phyloP scores from a whole-genome alignment of 2,888 invertebrate genomes.

The Papilio demoleus region DNA sequence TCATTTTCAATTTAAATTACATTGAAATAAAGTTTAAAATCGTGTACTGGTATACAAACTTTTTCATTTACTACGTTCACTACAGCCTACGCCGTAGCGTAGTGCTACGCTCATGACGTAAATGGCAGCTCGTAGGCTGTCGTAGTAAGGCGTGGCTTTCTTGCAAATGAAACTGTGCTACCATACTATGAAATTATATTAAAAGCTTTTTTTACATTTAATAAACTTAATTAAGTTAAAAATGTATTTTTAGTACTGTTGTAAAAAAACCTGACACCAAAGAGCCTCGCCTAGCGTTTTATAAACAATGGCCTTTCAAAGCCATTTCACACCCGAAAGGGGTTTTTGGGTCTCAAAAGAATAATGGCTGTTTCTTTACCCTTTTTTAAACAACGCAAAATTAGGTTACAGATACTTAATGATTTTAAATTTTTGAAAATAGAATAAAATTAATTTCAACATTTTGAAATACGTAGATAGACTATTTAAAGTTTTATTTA shows the following conservation, averaged over 20 bases:
- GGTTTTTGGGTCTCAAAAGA: constrained; percentile 37
- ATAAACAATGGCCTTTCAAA: background rate
- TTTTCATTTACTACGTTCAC: constrained; percentile 47
- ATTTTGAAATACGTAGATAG: background rate
- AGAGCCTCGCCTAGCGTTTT: background rate
- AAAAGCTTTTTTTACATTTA: background rate
- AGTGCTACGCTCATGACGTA: constrained; percentile 55
- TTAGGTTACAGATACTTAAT: background rate
- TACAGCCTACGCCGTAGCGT: constrained; percentile 60
- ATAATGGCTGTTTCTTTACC: constrained; percentile 24
- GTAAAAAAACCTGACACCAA: background rate
- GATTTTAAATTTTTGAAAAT: background rate
- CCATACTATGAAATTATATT: constrained; percentile 8
- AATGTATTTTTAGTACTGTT: background rate
- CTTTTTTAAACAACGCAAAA: background rate
- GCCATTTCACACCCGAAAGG: constrained; percentile 21
- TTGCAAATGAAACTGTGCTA: constrained; percentile 54
- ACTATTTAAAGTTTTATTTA: background rate
- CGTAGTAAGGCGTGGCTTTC: constrained; percentile 43
- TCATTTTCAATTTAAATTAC: constrained; percentile 26
- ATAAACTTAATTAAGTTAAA: background rate
- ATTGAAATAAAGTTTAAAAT: constrained; percentile 41
- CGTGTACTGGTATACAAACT: constrained; percentile 20
- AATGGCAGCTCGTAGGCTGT: constrained; percentile 63
- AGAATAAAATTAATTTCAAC: background rate